Conservation (phyloP, 2,888 invertebrate species). For the Mycalesis mineus region DNA sequence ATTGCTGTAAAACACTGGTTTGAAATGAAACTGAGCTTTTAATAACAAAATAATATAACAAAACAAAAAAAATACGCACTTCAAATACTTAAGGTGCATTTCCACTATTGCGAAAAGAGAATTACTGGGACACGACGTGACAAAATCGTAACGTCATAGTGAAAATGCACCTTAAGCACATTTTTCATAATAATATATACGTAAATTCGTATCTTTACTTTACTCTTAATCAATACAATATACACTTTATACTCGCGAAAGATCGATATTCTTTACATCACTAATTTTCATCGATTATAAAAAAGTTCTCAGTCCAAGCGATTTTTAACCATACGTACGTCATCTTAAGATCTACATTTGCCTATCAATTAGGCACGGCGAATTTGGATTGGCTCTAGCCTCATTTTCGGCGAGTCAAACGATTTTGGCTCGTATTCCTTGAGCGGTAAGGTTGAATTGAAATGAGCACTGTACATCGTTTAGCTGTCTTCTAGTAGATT, state of each 20-base stretch:
- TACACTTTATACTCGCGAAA: neutral
- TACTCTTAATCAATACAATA: conserved; percentile 4
- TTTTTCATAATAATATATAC: neutral
- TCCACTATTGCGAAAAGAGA: neutral
- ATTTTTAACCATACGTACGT: conserved; percentile 7
- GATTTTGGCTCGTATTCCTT: conserved; percentile 15
- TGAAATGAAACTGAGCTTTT: neutral
- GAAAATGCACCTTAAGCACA: neutral
- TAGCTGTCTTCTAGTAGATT: conserved; percentile 82
- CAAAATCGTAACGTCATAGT: neutral
- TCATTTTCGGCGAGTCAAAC: conserved; percentile 8
- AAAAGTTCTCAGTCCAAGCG: conserved; percentile 12
- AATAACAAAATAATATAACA: neutral
- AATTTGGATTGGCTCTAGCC: conserved; percentile 2
- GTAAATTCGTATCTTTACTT: neutral
- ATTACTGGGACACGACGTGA: too few species aligned
- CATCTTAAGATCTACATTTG: conserved; percentile 3
- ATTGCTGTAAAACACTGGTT: neutral
- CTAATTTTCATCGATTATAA: conserved; percentile 2
- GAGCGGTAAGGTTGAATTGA: conserved; percentile 7
- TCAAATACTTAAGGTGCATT: neutral
- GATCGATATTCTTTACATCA: conserved; percentile 8
- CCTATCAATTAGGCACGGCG: conserved; percentile 3
- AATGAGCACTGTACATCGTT: conserved; percentile 33
- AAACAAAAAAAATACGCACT: neutral